phyloP scores from a whole-genome alignment of 2,113 vertebrate species.

The Oreochromis niloticus region DNA sequence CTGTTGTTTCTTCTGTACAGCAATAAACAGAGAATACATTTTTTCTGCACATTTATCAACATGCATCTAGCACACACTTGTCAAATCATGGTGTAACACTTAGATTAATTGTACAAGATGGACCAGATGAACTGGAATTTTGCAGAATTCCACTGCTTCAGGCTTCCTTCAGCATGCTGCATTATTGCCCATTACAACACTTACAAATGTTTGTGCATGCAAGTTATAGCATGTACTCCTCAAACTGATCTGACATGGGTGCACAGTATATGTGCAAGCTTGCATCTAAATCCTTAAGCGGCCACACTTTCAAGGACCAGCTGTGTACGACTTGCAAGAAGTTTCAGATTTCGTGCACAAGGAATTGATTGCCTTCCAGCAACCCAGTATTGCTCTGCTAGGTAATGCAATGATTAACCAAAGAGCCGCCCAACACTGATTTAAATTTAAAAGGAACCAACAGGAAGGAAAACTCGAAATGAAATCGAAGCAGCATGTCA shows the following conservation, averaged over 20 bases:
- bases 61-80: neutral
- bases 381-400: neutral
- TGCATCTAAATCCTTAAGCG: neutral
- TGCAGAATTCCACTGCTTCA: neutral
- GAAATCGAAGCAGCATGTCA: neutral
- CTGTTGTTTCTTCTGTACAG: neutral
- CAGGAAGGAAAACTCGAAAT: conserved; percentile 11
- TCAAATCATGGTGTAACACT: neutral
- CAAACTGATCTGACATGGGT: neutral
- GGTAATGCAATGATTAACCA: neutral
- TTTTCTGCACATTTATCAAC: neutral
- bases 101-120: neutral
- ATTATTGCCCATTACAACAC: neutral
- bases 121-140: neutral
- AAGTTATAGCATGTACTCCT: neutral
- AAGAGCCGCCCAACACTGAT: neutral
- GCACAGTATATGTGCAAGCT: neutral
- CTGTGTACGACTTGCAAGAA: neutral
- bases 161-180: neutral
- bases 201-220: neutral
- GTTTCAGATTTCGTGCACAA: conserved; percentile 10
- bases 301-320: neutral
- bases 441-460: neutral
- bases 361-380: neutral
- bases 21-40: neutral